Base-by-base conservation (phyloP, 2,113 vertebrate species). In the Chlamydotis undulata region DNA sequence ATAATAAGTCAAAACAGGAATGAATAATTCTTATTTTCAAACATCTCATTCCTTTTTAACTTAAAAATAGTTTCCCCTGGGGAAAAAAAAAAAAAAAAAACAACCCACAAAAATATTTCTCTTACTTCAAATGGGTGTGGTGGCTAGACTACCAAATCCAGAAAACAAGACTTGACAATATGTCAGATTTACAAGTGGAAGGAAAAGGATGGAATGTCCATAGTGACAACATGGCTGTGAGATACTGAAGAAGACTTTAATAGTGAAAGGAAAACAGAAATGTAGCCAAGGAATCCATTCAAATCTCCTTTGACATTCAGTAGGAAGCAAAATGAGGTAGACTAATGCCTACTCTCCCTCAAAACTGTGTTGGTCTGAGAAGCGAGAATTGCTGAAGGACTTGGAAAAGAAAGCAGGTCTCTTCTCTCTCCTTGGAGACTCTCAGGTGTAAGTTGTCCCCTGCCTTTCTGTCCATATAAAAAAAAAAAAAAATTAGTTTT, bases 21-120 rank as follows among this genome's bases (percentile, higher is more conserved):
- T 74, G 14, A 86, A 86, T 91, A 83, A 88, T 94, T 86, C 31
- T 80, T 57, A 35, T 88, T 92, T 83, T 83, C 75, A 85, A 91
- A 65, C 15, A 49, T 39, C n/a, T 50, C 55, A 53, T 68, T 94
- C 39, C 7, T 57, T 94, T 85, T 82, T 47, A 61, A n/a, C 49
- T 68, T 53, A 82, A 74, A 93, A 76, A 37, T 12, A 87, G 10
- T 52, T 15, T 49, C 28, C 39, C 18, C 4, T 25, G 4, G 26
- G 12, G 25, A 83, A 79, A 22, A 3, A 45, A 74, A 80, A 49
- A 53, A 31, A 28, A 43, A 8, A 68, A 53, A 31, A 28, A 43
- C 7, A 68, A 56, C 2, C 14, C 7, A 15, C 41, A 83, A 59
- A 61, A 41, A 41, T 33, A 60, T 49, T 80, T 90, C 13, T 47